Evolutionary conservation across 2,888 invertebrate genomes (phyloP).

Genomic region (Ophioninae sp.): DNA sequence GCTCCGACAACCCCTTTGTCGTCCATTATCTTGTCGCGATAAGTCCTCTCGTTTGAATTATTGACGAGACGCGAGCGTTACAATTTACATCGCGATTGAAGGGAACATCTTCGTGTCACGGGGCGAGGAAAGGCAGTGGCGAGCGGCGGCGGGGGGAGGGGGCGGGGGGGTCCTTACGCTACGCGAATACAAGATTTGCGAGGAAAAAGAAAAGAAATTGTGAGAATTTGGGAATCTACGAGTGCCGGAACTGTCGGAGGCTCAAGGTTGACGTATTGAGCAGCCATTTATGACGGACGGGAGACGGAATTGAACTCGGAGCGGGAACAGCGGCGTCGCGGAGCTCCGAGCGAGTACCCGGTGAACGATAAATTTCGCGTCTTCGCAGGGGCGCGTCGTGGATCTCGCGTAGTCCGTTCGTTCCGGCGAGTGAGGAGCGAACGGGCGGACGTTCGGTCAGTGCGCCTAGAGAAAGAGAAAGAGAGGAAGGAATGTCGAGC

Average conservation of each 20-base stretch:
- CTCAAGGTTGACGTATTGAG: too few species aligned
- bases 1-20: conserved; percentile 45
- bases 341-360: background rate
- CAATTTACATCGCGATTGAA: background rate
- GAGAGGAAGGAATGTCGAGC: background rate
- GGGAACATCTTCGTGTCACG: background rate
- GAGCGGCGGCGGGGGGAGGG: background rate
- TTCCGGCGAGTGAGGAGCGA: background rate
- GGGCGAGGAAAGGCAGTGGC: background rate
- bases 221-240: too few species aligned
- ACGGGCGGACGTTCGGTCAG: background rate
- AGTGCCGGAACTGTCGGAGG: too few species aligned
- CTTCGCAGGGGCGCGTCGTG: background rate
- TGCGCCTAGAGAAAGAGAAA: background rate
- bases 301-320: too few species aligned
- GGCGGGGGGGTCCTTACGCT: too few species aligned
- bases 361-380: background rate
- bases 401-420: background rate
- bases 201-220: too few species aligned
- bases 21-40: conserved; percentile 4
- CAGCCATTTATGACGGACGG: too few species aligned
- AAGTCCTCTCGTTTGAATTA: conserved; percentile 12
- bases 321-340: background rate
- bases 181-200: background rate
- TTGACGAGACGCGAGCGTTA: background rate